Conservation (phyloP, 2,113 vertebrate species). For the Monarcha castaneiventris region DNA sequence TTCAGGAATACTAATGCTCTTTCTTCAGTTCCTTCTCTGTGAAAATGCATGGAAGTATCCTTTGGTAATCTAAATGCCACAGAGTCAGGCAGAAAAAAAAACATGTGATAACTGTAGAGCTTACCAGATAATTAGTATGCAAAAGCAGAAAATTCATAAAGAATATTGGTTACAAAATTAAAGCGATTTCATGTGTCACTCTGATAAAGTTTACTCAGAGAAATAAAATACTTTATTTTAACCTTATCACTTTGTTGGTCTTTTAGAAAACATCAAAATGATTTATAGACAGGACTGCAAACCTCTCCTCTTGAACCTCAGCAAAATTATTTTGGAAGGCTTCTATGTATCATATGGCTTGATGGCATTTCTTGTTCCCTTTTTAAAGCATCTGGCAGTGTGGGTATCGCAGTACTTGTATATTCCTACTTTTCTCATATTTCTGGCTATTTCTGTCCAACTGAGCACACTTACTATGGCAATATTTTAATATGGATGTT, state of each 20-base stretch:
- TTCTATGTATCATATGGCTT: background rate
- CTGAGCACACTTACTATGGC: background rate
- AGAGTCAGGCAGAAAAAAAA: background rate
- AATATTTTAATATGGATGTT: background rate
- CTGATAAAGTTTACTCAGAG: background rate
- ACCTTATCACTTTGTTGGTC: background rate
- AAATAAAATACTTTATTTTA: background rate
- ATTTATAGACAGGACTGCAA: background rate
- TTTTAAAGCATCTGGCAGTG: background rate
- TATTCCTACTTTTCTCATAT: background rate
- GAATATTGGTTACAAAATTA: background rate
- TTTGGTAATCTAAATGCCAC: background rate
- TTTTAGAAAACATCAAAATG: background rate
- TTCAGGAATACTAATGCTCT: background rate
- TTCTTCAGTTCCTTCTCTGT: background rate
- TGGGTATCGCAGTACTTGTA: background rate
- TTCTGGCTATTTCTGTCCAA: background rate
- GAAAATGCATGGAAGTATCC: background rate
- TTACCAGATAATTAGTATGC: background rate
- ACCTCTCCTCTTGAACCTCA: background rate
- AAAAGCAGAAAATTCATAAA: background rate
- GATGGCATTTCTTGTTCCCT: background rate
- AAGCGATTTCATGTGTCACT: background rate
- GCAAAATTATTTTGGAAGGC: background rate
- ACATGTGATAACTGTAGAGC: accelerated